phyloP scores from a whole-genome alignment of 30 jellyfish, hydroid and myxozoan genomes.

The Turritopsis dohrnii region DNA sequence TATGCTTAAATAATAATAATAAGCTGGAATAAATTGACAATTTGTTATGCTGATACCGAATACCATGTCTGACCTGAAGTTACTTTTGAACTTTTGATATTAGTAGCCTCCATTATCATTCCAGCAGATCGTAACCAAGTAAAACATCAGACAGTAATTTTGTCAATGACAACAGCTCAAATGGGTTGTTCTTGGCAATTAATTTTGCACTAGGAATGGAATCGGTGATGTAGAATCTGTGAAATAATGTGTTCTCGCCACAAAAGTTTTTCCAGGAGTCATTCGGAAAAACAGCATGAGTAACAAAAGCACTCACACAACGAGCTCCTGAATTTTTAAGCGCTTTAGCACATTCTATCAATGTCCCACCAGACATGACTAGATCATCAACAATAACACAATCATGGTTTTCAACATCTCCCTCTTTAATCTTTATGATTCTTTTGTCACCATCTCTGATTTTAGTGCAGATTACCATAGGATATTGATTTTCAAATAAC shows the following conservation, averaged over 20 bases:
- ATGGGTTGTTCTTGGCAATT: constrained; percentile 57
- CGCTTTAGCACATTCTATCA: constrained; percentile 88
- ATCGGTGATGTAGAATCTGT: constrained; percentile 79
- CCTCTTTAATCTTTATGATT: constrained; percentile 79
- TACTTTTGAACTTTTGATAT: too few species aligned
- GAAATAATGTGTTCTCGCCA: constrained; percentile 43
- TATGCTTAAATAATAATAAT: too few species aligned
- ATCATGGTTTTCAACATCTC: constrained; percentile 44
- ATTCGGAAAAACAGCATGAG: constrained; percentile 93
- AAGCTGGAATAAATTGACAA: background rate
- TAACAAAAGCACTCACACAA: constrained; percentile 70
- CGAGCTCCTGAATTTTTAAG: constrained; percentile 70
- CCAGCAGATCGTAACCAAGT: constrained; percentile 34
- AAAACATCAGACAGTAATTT: constrained; percentile 66
- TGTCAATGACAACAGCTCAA: constrained; percentile 66
- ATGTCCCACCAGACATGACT: constrained; percentile 94
- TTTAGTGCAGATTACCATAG: constrained; percentile 64
- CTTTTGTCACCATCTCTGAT: constrained; percentile 64
- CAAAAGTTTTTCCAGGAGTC: constrained; percentile 84
- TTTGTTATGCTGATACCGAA: too few species aligned
- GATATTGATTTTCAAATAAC: constrained; percentile 50
- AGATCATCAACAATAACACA: constrained; percentile 90
- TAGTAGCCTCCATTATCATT: background rate
- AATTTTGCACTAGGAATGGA: constrained; percentile 86
- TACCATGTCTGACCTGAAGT: too few species aligned